These are phyloP conservation scores for Iselma pallidipennis DNA, from an alignment of 2,888 invertebrate genomes.

Conservation along the genomic window DNA sequence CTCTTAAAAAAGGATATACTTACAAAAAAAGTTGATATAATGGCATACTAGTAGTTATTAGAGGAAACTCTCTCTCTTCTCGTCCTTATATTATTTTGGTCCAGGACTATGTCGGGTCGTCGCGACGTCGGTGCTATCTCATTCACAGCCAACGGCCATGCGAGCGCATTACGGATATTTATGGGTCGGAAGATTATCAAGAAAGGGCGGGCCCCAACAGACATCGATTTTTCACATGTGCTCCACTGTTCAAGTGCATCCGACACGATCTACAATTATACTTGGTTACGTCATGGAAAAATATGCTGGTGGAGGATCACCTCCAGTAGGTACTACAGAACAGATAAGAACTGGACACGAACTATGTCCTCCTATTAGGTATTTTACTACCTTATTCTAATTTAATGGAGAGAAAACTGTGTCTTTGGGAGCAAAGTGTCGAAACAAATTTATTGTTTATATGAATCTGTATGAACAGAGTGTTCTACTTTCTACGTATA, in stretches of 20 bases:
- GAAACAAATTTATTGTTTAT: too few relatives aligned
- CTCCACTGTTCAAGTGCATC: constrained; percentile 42
- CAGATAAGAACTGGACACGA: background rate
- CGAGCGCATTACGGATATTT: constrained; percentile 55
- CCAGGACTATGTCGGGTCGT: constrained; percentile 10
- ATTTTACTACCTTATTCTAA: too few relatives aligned
- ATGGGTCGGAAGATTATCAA: constrained; percentile 54
- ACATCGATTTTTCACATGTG: constrained; percentile 56
- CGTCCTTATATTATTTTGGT: constrained; percentile 8
- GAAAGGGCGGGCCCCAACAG: constrained; percentile 53
- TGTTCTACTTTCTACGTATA: too few relatives aligned
- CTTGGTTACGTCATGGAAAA: background rate
- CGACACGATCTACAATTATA: constrained; percentile 23
- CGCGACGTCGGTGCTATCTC: constrained; percentile 47
- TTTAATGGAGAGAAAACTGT: too few relatives aligned
- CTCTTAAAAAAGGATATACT: background rate
- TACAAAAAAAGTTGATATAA: background rate
- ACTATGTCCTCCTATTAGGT: too few relatives aligned
- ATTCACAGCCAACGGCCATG: constrained; percentile 56
- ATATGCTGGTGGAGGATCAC: background rate
- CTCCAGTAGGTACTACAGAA: background rate
- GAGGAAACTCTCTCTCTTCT: background rate
- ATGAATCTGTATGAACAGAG: too few relatives aligned
- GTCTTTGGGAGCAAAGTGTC: too few relatives aligned
- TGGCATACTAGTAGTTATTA: background rate